Conservation (phyloP, 2,797 vertebrate genomes). For the Mus minutoides region DNA sequence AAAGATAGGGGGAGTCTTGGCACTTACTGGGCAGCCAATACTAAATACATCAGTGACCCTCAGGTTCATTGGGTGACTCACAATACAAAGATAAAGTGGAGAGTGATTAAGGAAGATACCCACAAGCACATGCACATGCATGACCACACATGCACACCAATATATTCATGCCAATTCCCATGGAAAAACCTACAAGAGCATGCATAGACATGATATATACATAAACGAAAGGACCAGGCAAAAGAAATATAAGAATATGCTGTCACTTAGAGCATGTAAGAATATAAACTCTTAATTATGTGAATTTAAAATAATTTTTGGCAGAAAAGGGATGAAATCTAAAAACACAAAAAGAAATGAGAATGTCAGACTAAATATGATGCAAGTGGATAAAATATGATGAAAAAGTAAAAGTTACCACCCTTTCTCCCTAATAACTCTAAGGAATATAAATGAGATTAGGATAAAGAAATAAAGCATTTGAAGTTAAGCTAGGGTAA, state of each 20-base stretch:
- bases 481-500: background rate
- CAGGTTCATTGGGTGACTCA: background rate
- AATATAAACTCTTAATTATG: background rate
- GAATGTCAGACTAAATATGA: conserved; percentile 9
- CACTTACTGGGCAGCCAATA: background rate
- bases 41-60: background rate
- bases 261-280: background rate
- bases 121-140: no score
- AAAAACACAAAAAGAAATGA: background rate
- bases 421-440: background rate
- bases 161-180: background rate
- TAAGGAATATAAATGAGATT: background rate
- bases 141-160: rapidly evolving
- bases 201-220: background rate
- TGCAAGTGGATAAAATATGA: background rate
- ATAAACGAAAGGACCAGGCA: background rate
- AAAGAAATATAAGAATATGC: background rate
- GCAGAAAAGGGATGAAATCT: background rate
- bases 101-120: background rate
- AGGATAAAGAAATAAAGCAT: background rate
- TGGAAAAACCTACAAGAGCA: background rate
- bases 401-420: background rate
- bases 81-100: background rate
- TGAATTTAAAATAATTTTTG: background rate
- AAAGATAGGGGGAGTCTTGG: background rate